Conservation (phyloP, 2,113 vertebrate genomes). For the Aspiorhynchus laticeps region DNA sequence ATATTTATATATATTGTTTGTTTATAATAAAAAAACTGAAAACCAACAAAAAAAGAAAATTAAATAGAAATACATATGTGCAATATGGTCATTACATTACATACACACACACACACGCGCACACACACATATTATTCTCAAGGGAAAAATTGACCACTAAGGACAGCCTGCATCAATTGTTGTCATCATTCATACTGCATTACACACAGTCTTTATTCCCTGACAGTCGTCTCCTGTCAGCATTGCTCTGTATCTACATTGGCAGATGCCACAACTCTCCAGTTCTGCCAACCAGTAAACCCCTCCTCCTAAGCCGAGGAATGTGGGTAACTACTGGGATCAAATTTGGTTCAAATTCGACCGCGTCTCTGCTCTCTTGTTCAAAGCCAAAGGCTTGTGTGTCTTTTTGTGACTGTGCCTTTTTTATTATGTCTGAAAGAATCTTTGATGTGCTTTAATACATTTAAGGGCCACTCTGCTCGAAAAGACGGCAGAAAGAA, state of each 20-base stretch:
- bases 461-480: slow-evolving; percentile 30
- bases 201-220: too few relatives aligned
- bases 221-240: background rate
- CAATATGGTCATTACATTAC: too few relatives aligned
- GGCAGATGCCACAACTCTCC: slow-evolving; percentile 20
- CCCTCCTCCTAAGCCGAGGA: slow-evolving; percentile 18
- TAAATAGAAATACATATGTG: too few relatives aligned
- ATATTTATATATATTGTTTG: too few relatives aligned
- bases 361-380: slow-evolving; percentile 3
- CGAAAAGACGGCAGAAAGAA: background rate
- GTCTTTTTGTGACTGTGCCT: background rate
- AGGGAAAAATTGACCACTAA: too few relatives aligned
- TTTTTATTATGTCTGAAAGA: slow-evolving; percentile 15
- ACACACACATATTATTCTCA: too few relatives aligned
- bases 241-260: background rate
- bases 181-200: too few relatives aligned
- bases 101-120: too few relatives aligned
- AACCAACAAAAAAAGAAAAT: too few relatives aligned
- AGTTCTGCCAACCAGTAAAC: background rate
- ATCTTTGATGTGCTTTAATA: slow-evolving; percentile 39
- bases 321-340: slow-evolving; percentile 38
- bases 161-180: too few relatives aligned
- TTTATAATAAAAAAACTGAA: too few relatives aligned
- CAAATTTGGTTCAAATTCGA: slow-evolving; percentile 35
- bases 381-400: slow-evolving; percentile 1